Percentiles rank a stretch among this genome's conserved stretches.
These are phyloP conservation scores for Magallana angulata DNA, from an alignment of 1,140 invertebrate genomes.

Conservation along the genomic window DNA sequence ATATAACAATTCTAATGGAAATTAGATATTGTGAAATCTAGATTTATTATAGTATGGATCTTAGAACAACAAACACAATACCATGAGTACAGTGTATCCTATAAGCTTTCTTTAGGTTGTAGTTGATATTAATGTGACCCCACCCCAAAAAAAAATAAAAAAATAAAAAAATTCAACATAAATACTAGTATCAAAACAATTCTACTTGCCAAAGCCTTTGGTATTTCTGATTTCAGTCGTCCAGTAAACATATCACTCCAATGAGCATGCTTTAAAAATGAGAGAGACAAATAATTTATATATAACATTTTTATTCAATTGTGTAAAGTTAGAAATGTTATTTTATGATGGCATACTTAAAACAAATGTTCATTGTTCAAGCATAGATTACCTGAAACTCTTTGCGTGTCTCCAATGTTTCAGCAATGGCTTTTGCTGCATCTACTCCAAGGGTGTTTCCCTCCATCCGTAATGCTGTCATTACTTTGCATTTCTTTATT, in stretches of 20 bases:
- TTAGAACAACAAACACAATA: too few relatives aligned
- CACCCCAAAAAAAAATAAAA: too few relatives aligned
- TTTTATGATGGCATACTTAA: too few relatives aligned
- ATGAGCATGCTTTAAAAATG: conserved; percentile 82
- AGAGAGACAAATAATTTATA: not conserved
- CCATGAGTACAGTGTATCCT: too few relatives aligned
- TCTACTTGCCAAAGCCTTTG: conserved; percentile 87
- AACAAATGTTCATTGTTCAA: not conserved
- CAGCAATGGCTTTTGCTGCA: conserved; percentile 90
- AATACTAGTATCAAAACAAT: not conserved
- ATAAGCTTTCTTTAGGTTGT: too few relatives aligned
- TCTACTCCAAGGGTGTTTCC: conserved; percentile 96
- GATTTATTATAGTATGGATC: too few relatives aligned
- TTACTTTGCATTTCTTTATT: conserved; percentile 69
- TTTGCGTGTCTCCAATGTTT: conserved; percentile 87
- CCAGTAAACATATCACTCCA: conserved; percentile 97
- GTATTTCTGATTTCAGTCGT: conserved; percentile 96
- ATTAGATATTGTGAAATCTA: too few relatives aligned
- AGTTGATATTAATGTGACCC: too few relatives aligned
- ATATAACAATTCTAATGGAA: too few relatives aligned
- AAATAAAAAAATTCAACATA: too few relatives aligned
- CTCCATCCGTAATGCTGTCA: conserved; percentile 87
- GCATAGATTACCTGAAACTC: conserved; percentile 84
- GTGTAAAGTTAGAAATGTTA: too few relatives aligned
- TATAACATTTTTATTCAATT: not conserved